Conservation (phyloP, 2,797 vertebrate genomes). For the Paguma larvata region DNA sequence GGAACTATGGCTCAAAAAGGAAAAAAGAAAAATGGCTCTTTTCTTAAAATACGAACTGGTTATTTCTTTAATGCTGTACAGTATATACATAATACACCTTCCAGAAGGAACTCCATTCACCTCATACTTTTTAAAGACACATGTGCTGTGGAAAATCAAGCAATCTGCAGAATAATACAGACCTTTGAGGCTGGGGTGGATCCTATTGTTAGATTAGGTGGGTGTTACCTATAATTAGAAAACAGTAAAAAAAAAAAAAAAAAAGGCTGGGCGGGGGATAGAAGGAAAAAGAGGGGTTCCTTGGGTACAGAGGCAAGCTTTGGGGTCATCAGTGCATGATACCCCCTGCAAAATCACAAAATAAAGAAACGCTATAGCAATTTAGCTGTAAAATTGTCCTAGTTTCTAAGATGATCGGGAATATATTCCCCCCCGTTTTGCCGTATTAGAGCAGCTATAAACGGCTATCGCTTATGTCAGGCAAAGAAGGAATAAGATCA, state of each 20-base stretch:
- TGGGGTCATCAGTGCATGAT: background rate
- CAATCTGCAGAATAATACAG: background rate
- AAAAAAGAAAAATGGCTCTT: background rate
- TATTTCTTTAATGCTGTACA: background rate
- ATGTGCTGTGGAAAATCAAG: conserved; percentile 42
- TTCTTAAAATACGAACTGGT: background rate
- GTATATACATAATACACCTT: background rate
- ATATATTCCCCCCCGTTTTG: background rate
- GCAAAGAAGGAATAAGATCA: background rate
- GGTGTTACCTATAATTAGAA: background rate
- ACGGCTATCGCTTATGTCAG: background rate
- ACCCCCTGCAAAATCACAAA: background rate
- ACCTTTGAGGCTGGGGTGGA: background rate
- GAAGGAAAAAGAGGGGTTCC: background rate
- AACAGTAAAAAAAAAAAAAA: background rate
- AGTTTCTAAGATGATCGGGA: background rate
- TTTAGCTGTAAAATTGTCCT: conserved; percentile 20
- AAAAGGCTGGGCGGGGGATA: too few species aligned
- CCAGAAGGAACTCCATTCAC: conserved; percentile 22
- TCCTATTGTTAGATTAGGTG: background rate
- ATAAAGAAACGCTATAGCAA: background rate
- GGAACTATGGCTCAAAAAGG: background rate
- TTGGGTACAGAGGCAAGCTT: background rate
- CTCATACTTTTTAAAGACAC: conserved; percentile 16
- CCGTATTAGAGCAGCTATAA: background rate